These are phyloP conservation scores for Palythoa heliodiscus DNA, from an alignment of 92 coral and sea anemone genomes.

Conservation along the genomic window DNA sequence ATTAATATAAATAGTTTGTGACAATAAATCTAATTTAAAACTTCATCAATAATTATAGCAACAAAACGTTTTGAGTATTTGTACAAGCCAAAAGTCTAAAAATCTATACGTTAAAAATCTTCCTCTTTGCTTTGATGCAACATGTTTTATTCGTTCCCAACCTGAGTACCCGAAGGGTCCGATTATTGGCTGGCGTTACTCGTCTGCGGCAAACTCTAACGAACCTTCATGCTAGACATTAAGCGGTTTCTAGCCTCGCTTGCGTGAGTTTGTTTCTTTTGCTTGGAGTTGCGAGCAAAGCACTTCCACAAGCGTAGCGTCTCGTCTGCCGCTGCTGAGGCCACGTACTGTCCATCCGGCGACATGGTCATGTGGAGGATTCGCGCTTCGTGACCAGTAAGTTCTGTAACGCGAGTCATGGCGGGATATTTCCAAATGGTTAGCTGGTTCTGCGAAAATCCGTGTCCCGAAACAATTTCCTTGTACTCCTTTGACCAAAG, in stretches of 20 bases:
- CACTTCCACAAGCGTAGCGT: slow-evolving; percentile 96
- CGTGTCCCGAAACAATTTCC: slow-evolving; percentile 91
- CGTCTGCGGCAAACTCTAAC: slow-evolving; percentile 14
- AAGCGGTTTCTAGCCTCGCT: slow-evolving; percentile 50
- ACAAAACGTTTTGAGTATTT: not conserved
- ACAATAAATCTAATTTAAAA: no score
- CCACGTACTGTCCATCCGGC: slow-evolving; percentile 90
- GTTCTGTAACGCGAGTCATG: slow-evolving; percentile 86
- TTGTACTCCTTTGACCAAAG: slow-evolving; percentile 92
- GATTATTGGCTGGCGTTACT: not conserved
- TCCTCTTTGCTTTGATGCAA: not conserved
- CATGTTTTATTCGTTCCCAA: not conserved
- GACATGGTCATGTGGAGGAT: slow-evolving; percentile 90
- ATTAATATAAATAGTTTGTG: no score
- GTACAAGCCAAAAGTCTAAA: not conserved
- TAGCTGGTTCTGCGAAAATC: slow-evolving; percentile 88
- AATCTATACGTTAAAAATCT: not conserved
- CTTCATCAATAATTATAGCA: no score
- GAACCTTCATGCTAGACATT: slow-evolving; percentile 79
- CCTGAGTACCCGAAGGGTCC: not conserved
- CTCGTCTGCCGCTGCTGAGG: slow-evolving; percentile 96
- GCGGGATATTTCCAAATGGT: slow-evolving; percentile 96
- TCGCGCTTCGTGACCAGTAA: slow-evolving; percentile 88
- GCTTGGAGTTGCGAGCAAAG: slow-evolving; percentile 69
- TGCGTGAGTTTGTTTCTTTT: slow-evolving; percentile 57